phyloP scores from a whole-genome alignment of 2,113 vertebrate genomes.

The Notarius quadriscutis region DNA sequence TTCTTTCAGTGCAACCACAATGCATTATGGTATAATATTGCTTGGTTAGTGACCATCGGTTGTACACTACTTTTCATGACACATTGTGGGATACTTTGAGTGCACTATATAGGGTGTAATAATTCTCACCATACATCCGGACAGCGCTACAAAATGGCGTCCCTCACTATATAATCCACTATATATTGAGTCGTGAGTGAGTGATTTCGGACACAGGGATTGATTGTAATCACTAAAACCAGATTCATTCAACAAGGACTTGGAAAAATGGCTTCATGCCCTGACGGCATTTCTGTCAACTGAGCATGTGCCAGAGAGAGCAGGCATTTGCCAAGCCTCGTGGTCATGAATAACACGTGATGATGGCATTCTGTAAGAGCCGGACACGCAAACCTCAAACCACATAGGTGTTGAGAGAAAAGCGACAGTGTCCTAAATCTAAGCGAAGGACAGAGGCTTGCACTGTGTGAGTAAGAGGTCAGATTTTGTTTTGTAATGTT shows the following conservation, averaged over 20 bases:
- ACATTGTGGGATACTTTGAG: no score
- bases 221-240: background rate
- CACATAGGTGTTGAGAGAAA: conserved; percentile 24
- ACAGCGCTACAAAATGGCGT: no score
- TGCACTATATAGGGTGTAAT: no score
- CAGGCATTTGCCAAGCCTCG: conserved; percentile 31
- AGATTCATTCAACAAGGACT: background rate
- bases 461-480: conserved; percentile 35
- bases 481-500: conserved; percentile 11
- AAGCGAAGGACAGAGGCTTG: conserved; percentile 1
- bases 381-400: conserved; percentile 16
- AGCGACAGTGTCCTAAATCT: conserved; percentile 23
- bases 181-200: no score
- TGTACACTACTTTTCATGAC: no score
- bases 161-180: no score
- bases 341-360: conserved; percentile 48
- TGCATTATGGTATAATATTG: no score
- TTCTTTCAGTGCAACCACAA: no score
- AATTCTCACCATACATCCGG: no score
- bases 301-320: conserved; percentile 37
- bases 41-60: no score
- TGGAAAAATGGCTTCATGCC: background rate
- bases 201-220: background rate
- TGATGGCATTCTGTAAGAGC: conserved; percentile 32
- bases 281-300: conserved; percentile 19